These are phyloP conservation scores for Drosophila demipolita DNA, from an alignment of 2,888 invertebrate species.

Conservation along the genomic window DNA sequence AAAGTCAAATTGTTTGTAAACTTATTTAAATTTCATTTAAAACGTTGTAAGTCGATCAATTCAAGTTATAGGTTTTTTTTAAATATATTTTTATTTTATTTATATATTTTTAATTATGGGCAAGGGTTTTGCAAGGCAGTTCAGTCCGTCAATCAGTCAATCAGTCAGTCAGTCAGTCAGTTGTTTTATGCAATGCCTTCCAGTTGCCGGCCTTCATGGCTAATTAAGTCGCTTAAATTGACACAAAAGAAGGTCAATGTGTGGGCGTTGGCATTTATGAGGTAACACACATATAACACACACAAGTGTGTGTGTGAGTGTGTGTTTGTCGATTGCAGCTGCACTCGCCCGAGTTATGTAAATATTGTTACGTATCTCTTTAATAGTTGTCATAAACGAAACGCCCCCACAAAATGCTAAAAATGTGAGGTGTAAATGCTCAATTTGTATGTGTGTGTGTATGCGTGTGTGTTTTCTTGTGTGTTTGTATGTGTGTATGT, in stretches of 20 bases:
- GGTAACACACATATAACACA: conserved; percentile 54
- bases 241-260: conserved; percentile 70
- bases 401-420: conserved; percentile 63
- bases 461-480: conserved; percentile 2
- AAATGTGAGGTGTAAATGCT: conserved; percentile 52
- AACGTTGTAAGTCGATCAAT: conserved; percentile 20
- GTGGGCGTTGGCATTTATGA: conserved; percentile 75
- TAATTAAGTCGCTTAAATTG: conserved; percentile 74
- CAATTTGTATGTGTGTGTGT: conserved; percentile 6
- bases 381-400: conserved; percentile 64
- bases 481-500: conserved; percentile 11
- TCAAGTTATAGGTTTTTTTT: neutral
- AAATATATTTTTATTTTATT: neutral
- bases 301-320: conserved; percentile 5
- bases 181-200: conserved; percentile 38
- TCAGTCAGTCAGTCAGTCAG: conserved; percentile 39
- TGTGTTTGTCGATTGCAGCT: conserved; percentile 57
- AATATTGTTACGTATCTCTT: conserved; percentile 54
- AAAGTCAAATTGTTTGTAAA: conserved; percentile 5
- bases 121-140: conserved; percentile 27
- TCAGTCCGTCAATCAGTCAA: conserved; percentile 14
- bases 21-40: conserved; percentile 16
- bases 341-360: conserved; percentile 67
- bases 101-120: neutral
- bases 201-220: conserved; percentile 76